phyloP scores from a whole-genome alignment of 2,797 vertebrate genomes.

The Thripadectes ignobilis region DNA sequence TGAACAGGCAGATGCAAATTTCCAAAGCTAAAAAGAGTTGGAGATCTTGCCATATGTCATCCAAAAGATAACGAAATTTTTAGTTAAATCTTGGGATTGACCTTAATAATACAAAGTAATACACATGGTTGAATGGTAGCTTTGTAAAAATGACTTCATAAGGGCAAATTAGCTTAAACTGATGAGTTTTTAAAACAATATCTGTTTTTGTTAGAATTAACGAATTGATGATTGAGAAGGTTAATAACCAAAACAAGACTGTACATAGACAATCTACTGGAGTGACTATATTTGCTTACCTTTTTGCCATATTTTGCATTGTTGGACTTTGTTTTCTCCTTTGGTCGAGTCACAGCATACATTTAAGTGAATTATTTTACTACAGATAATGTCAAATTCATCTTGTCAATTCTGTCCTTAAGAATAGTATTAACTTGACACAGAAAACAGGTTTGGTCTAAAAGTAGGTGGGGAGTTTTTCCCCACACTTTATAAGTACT shows the following conservation, averaged over 20 bases:
- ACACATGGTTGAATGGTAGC: not conserved
- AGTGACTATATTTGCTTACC: not conserved
- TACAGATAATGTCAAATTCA: not conserved
- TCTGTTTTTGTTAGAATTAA: not conserved
- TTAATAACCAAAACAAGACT: not conserved
- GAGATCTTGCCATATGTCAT: conserved; percentile 47
- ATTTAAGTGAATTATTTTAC: not conserved
- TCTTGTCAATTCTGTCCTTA: not conserved
- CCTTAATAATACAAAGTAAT: not conserved
- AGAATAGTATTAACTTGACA: not conserved
- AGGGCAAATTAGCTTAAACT: not conserved
- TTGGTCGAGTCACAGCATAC: not conserved
- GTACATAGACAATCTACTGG: not conserved
- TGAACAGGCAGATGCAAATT: conserved; percentile 23
- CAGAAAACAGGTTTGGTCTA: not conserved
- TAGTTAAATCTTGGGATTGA: not conserved
- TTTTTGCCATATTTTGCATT: not conserved
- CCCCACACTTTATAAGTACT: not conserved
- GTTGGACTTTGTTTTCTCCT: not conserved
- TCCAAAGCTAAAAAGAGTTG: conserved; percentile 24
- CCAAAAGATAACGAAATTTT: not conserved
- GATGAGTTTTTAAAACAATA: not conserved
- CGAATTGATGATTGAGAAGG: not conserved
- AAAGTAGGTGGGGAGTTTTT: not conserved
- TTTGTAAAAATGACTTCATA: not conserved